Evolutionary conservation across 2,888 invertebrate species (phyloP), one percentile per base, ranked within the genome.

Genomic region (Melikaiella ostensackeni): DNA sequence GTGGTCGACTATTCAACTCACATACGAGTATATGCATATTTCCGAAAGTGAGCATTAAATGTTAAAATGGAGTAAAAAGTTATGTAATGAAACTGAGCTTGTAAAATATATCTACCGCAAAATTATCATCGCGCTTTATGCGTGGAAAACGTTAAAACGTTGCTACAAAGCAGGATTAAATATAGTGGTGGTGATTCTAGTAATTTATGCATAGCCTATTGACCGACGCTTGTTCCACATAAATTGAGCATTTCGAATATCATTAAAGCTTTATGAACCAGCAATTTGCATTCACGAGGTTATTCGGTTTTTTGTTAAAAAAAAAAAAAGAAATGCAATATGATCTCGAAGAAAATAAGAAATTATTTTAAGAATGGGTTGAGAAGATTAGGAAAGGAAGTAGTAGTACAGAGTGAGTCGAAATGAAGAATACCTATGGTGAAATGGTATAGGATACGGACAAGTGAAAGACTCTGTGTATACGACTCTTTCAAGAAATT

Each of bases 161-260:
- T 6, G 21, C 55, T 55, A 55, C 55, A 55, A 55, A 21, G 55
- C 9, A 7, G n/a, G n/a, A 50, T n/a, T 50, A 50, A 50, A 50
- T 50, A 2, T n/a, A 50, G 8, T n/a, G 8, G n/a, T 50, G 21
- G 55, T 2, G 55, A 21, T 21, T 21, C 55, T 19, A 3, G 8
- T 55, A 55, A 55, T 55, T 21, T 55, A 55, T 55, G 55, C 55
- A 55, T 55, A 55, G 55, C 21, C 55, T 21, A 55, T 55, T 21
- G 55, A 21, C 21, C 55, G 55, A 55, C 21, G 21, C 55, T 55
- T 21, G 55, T 21, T 55, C 21, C 21, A 55, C 8, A 55, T 21
- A 55, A 55, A 55, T 55, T 55, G 55, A 55, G 21, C 55, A 55
- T 55, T 55, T 55, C 21, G 55, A 55, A 55, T 55, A 55, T 55